Evolutionary conservation across 2,888 invertebrate genomes (phyloP), one percentile per base, ranked within the genome.

Genomic region (Coenonympha glycerion): DNA sequence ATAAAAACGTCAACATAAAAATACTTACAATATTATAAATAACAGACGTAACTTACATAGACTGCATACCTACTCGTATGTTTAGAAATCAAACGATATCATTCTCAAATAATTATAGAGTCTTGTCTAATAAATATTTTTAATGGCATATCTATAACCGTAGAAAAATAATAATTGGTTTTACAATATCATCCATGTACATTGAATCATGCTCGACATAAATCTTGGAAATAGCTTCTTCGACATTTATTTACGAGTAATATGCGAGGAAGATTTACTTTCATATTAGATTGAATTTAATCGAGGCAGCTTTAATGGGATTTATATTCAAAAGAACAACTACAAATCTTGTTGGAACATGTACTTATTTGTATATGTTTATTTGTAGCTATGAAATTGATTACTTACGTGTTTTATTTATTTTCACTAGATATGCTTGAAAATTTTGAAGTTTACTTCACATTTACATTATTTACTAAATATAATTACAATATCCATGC

Each of bases 201-300:
- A 57, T 49, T 52, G 46, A 52, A 49, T 55, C 31, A 49, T 28
- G 36, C 24, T 42, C 37, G 48, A 56, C 64, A 82, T 86, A 85
- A 84, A 84, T 82, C 79, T 66, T 66, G 64, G 59, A 65, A 72
- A 68, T 74, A 73, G 70, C 65, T 70, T 53, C 61, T 60, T 75
- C 62, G 76, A 78, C 81, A 68, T 79, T 81, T 76, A 81, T 83
- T 85, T 83, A n/a, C n/a, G n/a, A n/a, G n/a, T n/a, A 83, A 85
- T 82, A 84, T 76, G 78, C 76, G 74, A 76, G 69, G 74, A 79
- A 82, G 83, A 84, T 85, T 85, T 83, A 86, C 79, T 74, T 76
- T 69, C 70, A 68, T 65, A 68, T 70, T 69, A 76, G 77, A 79
- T 80, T 83, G 81, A 82, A 84, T 84, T 82, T 79, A 85, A 85